A percentile compares a stretch with the other conserved stretches of the same genome.
phyloP scores from a whole-genome alignment of 2,113 vertebrate genomes.

The Rhodinocichla rosea region DNA sequence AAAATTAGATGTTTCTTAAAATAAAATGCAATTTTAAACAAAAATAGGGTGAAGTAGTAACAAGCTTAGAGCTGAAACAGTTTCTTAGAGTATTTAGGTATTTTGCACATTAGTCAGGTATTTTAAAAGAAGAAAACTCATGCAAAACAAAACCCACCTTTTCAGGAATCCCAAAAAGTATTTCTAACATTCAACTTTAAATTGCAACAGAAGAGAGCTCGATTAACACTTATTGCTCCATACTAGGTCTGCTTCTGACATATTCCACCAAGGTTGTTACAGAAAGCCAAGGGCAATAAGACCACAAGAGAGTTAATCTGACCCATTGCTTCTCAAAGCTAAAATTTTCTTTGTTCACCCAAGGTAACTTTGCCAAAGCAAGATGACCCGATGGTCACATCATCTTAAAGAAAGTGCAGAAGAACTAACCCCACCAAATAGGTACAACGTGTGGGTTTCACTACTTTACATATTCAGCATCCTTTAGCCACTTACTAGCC shows the following conservation, averaged over 20 bases:
- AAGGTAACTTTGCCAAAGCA: not conserved
- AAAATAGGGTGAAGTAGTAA: not conserved
- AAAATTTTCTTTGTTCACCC: not conserved
- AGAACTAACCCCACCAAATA: not conserved
- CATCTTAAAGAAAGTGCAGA: not conserved
- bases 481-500: not conserved
- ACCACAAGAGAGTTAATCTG: not conserved
- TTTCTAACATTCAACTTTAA: not conserved
- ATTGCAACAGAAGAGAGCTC: not conserved
- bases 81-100: not conserved
- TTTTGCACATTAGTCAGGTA: not conserved
- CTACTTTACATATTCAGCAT: not conserved
- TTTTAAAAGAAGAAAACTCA: not conserved
- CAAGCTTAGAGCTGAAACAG: not conserved
- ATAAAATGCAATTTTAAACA: not conserved
- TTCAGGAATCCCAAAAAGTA: not conserved
- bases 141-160: not conserved
- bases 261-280: accelerated
- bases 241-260: not conserved
- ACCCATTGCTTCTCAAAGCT: not conserved
- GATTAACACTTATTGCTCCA: not conserved
- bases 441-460: not conserved
- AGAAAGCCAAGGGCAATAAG: not conserved
- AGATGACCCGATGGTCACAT: not conserved
- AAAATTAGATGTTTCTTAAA: not conserved